A percentile compares a stretch with the other conserved stretches of the same genome.
phyloP scores from a whole-genome alignment of 2,888 invertebrate genomes.

The Nomada flava region DNA sequence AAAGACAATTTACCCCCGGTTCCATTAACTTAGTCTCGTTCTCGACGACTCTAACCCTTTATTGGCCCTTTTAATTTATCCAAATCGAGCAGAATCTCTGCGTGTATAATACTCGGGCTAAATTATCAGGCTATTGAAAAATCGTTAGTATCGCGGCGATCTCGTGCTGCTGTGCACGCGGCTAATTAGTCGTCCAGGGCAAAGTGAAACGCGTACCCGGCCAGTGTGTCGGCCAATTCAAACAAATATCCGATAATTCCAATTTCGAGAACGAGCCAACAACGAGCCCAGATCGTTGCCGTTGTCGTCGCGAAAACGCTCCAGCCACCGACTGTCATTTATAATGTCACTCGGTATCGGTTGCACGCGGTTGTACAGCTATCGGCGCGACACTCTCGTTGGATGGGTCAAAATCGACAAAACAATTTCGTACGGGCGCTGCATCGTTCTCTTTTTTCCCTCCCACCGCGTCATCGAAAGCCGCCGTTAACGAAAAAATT shows the following conservation, averaged over 20 bases:
- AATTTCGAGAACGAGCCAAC: conserved; percentile 58
- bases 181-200: conserved; percentile 74
- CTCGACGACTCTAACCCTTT: neutral
- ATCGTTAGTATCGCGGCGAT: conserved; percentile 82
- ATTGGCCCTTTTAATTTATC: neutral
- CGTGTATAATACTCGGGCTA: conserved; percentile 46
- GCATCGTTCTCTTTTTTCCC: neutral
- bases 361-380: conserved; percentile 46
- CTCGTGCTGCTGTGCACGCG: conserved; percentile 49
- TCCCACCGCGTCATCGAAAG: conserved; percentile 1
- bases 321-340: conserved; percentile 66
- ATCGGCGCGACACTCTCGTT: conserved; percentile 72
- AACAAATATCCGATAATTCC: conserved; percentile 70
- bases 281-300: neutral
- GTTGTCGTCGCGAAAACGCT: conserved; percentile 49
- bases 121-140: conserved; percentile 82
- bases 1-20: neutral
- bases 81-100: too few species aligned
- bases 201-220: conserved; percentile 38
- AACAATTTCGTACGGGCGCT: conserved; percentile 73
- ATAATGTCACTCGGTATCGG: conserved; percentile 62
- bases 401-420: conserved; percentile 72
- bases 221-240: conserved; percentile 41
- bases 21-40: neutral
- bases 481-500: conserved; percentile 37